Base-by-base conservation (phyloP, 2,113 vertebrate species). In the Phalacrocorax brasilianus region DNA sequence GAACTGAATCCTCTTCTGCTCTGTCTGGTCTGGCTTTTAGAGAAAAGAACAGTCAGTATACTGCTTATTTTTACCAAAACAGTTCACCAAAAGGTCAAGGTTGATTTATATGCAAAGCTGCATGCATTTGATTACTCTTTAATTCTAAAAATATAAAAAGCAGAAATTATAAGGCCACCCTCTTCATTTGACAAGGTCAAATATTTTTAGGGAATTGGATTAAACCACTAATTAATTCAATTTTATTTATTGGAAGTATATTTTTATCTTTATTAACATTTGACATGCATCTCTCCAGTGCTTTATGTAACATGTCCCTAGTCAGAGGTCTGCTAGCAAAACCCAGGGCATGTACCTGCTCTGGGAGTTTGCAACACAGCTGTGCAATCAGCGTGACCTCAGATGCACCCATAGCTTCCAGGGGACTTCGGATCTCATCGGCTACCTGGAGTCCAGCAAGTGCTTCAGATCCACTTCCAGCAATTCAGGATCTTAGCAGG, bases 221-320 rank as follows among this genome's bases (percentile, higher is more conserved):
- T 97, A 96, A 96, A 95, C 93, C 63, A 73, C 77, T 97, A 95
- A 97, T 97, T 97, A 97, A 96, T 97, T 97, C 95, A 95, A 93
- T 97, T 95, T 95, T 97, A 94, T 95, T 97, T 97, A 97, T 95
- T 93, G 81, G 67, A 91, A 85, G 74, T 95, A 10, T 97, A 76
- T 96, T 97, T 97, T 95, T 88, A 74, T 95, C 94, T 94, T 89
- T 89, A 82, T 97, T 96, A 95, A 83, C 94, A 93, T 95, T 91
- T 81, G 1, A 50, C 89, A 53, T 42, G 45, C 63, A 50, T 95
- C 50, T 63, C 81, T 70, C 0, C 27, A 44, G 63, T 80, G 74
- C 63, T 89, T 28, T 77, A 12, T 73, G 89, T 38, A 33, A 77
- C 4, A 2, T 40, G 67, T 71, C 40, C 33, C 53, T 55, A 33